A percentile compares a stretch with the other conserved stretches of the same genome.
Conservation (phyloP, 1,140 invertebrate species). For the Lepidotrigona ventralis region DNA sequence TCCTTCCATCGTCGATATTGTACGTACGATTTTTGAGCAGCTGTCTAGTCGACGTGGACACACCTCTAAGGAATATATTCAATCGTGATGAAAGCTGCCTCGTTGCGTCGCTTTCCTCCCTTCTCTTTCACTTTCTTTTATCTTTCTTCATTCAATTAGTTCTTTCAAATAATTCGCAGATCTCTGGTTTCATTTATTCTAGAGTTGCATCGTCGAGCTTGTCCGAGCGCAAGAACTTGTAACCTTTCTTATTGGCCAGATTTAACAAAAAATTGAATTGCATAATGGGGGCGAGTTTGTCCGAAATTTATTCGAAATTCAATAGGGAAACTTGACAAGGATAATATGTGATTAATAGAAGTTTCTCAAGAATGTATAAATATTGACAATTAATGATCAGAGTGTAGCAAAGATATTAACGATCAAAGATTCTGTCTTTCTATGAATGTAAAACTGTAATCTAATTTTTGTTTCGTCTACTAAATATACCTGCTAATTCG, state of each 20-base stretch:
- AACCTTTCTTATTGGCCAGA: too few species aligned
- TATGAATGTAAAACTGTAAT: too few species aligned
- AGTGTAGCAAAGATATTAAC: too few species aligned
- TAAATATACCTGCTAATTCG: too few species aligned
- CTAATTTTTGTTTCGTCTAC: too few species aligned
- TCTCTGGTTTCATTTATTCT: conserved; percentile 1
- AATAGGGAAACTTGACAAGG: background rate
- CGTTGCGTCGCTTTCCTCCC: conserved; percentile 17
- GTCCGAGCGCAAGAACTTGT: background rate
- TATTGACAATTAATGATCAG: too few species aligned
- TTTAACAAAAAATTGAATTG: background rate
- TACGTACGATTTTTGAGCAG: conserved; percentile 30
- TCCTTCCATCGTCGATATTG: conserved; percentile 1
- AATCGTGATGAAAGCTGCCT: conserved; percentile 4
- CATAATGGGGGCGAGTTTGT: background rate
- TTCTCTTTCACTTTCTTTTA: background rate
- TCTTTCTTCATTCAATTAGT: background rate
- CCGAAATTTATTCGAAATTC: background rate
- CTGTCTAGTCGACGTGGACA: conserved; percentile 3
- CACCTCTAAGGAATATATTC: background rate
- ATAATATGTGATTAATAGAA: background rate
- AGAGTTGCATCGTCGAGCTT: conserved; percentile 4
- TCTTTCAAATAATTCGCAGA: background rate
- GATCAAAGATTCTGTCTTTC: too few species aligned
- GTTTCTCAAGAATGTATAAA: too few species aligned